Conservation (phyloP, 2,888 invertebrate species). For the Malthinus seriepunctatus region DNA sequence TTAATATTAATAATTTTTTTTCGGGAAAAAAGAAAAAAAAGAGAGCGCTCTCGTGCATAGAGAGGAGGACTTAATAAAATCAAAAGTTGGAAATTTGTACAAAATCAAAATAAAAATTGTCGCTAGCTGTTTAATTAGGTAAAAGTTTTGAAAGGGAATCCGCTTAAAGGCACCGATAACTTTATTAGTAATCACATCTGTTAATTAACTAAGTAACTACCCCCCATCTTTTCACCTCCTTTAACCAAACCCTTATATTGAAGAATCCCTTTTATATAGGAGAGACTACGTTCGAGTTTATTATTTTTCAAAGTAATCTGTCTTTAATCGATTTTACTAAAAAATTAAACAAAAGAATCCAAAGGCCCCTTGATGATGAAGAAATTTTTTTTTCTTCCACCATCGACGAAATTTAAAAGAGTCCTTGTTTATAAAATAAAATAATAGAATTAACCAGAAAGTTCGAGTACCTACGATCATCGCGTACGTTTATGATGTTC, state of each 20-base stretch:
- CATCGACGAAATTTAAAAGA: too few relatives aligned
- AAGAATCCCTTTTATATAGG: constrained; percentile 20
- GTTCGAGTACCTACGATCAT: constrained; percentile 5
- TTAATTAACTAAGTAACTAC: constrained; percentile 49
- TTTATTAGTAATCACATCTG: constrained; percentile 49
- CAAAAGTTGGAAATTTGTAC: constrained; percentile 3
- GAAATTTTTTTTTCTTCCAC: too few relatives aligned
- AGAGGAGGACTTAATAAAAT: not conserved
- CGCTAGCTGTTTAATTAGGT: constrained; percentile 43
- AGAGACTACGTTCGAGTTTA: constrained; percentile 18
- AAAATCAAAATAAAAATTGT: constrained; percentile 28
- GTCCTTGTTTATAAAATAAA: not conserved
- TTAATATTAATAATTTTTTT: constrained; percentile 2
- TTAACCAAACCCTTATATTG: constrained; percentile 15
- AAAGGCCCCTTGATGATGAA: too few relatives aligned
- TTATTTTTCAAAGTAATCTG: constrained; percentile 24
- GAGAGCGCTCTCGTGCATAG: not conserved
- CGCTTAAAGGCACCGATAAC: constrained; percentile 49
- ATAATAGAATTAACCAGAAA: constrained; percentile 19
- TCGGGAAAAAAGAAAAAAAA: not conserved
- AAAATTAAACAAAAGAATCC: not conserved
- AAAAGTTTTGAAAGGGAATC: constrained; percentile 47
- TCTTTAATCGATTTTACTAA: constrained; percentile 13
- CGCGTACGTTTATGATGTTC: constrained; percentile 18
- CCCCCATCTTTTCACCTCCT: constrained; percentile 26